Conservation (phyloP, 2,113 vertebrate species). For the Istiophorus platypterus region DNA sequence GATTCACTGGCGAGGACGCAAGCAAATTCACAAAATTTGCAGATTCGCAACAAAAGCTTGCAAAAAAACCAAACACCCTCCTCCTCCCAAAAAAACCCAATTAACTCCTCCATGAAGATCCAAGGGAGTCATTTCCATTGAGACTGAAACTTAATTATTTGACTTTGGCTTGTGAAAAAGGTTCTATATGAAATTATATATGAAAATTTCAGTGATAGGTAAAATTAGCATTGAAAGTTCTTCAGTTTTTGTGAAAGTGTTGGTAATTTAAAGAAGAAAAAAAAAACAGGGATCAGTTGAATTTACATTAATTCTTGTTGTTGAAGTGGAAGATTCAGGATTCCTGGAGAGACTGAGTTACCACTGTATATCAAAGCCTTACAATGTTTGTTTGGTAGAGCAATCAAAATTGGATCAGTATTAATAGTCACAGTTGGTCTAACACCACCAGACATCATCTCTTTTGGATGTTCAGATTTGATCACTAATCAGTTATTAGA, state of each 20-base stretch:
- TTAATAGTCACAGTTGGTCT: constrained; percentile 2
- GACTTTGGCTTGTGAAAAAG: background rate
- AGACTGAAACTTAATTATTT: background rate
- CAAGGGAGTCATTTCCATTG: background rate
- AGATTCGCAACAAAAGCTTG: background rate
- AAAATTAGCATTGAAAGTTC: background rate
- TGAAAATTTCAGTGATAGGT: background rate
- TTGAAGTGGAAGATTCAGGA: background rate
- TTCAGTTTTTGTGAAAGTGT: background rate
- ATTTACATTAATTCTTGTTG: background rate
- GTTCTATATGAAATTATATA: background rate
- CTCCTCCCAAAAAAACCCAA: no score
- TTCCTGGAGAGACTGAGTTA: constrained; percentile 34
- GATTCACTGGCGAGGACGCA: no score
- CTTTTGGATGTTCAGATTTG: background rate
- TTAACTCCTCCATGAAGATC: background rate
- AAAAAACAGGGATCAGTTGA: background rate
- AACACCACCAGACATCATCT: background rate
- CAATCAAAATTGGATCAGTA: background rate
- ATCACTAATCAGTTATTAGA: background rate
- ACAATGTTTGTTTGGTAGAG: background rate
- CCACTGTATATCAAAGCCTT: background rate
- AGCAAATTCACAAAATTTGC: no score
- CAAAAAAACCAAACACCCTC: background rate
- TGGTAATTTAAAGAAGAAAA: background rate